phyloP scores from a whole-genome alignment of 2,888 invertebrate species.

The Macaria liturata region DNA sequence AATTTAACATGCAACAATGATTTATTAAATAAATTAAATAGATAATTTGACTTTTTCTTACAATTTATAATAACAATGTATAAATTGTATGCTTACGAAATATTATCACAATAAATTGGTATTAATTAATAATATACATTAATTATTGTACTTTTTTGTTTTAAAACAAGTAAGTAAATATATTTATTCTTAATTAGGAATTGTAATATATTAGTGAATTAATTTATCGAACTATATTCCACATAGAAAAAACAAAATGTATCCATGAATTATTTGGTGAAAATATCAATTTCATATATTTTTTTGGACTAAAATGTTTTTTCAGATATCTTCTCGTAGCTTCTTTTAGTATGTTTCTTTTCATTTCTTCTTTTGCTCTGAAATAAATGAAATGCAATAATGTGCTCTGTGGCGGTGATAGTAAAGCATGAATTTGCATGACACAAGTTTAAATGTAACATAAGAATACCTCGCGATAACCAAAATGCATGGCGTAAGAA shows the following conservation, averaged over 20 bases:
- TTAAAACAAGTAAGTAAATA: no score
- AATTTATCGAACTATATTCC: slow-evolving; percentile 26
- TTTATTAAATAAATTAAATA: no score
- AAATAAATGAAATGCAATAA: slow-evolving; percentile 40
- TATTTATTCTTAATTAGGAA: background rate
- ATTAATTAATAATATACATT: no score
- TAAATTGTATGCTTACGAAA: no score
- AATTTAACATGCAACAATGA: no score
- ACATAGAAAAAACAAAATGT: slow-evolving; percentile 48
- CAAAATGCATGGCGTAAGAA: no score
- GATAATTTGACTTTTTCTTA: no score
- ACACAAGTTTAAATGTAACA: background rate
- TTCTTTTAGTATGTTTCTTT: slow-evolving; percentile 31
- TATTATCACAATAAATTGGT: no score
- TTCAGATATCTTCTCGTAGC: slow-evolving; percentile 45
- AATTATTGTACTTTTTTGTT: no score
- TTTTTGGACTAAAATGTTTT: slow-evolving; percentile 31
- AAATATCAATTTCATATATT: slow-evolving; percentile 41
- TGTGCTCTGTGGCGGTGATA: slow-evolving; percentile 28
- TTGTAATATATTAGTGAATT: background rate
- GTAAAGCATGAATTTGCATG: background rate
- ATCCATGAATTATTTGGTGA: slow-evolving; percentile 44
- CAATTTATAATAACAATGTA: no score
- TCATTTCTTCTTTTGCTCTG: slow-evolving; percentile 43
- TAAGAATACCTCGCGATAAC: slow-evolving; percentile 3